Base-by-base conservation (phyloP, 1,140 invertebrate genomes). In the Heliconius hermathena region DNA sequence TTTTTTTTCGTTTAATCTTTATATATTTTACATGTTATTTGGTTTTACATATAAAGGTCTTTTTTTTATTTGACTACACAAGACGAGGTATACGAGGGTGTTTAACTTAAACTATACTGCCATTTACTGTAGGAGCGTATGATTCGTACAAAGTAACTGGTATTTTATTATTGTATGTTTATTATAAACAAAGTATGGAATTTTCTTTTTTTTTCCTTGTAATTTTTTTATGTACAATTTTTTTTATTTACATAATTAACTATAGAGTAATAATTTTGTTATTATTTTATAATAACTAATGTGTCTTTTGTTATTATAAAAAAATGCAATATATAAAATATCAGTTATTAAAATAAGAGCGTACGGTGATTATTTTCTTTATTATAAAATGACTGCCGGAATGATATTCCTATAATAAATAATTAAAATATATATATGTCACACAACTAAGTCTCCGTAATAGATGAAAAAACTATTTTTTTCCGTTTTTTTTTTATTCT, bases 101-200 rank as follows among this genome's bases (percentile, higher is more conserved):
- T 66, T 66, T 66, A 9, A 66, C 60, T 66, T 66, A 66, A 29
- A 66, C 26, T 52, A 52, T 52, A 66, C 60, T 66, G 60, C 60
- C 60, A 66, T 66, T 66, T 66, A 66, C 60, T 26, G 22, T 66
- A 66, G 60, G n/a, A 29, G 60, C 60, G 60, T 66, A 66, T 29
- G 9, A 66, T 66, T 66, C 60, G 26, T 66, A 66, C 60, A 52
- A 52, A 52, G 5, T 29, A 29, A 66, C 60, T 29, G 60, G 4
- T 66, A 29, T 66, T 29, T 66, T 66, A 66, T 60, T 60, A 60
- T 60, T 18, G 22, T 66, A 46, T 22, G n/a, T 29, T 66, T 29
- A 18, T 66, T 57, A 18, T 52, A 52, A 52, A 52, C 8, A 52
- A 22, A 5, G 5, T 60, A 11, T n/a, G 20, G 5, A n/a, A n/a